Evolutionary conservation across 2,888 invertebrate species (phyloP).

Genomic region (Lydus trimaculatus): DNA sequence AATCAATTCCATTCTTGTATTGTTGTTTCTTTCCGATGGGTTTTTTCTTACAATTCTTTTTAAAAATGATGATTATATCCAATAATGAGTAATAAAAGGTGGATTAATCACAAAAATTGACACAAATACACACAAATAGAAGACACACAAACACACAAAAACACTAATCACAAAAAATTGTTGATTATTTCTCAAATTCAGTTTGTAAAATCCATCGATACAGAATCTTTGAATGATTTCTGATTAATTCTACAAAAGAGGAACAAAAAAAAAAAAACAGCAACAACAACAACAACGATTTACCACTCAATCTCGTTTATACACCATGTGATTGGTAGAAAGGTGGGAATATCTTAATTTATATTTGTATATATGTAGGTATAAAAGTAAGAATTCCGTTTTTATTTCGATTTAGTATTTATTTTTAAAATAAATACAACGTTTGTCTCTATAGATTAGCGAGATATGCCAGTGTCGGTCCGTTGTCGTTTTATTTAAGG

Average conservation of each 20-base stretch:
- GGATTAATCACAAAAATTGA: background rate
- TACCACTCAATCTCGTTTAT: conserved; percentile 25
- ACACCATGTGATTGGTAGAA: conserved; percentile 47
- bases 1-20: background rate
- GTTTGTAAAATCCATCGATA: background rate
- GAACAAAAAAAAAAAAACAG: background rate
- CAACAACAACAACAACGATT: too few relatives aligned
- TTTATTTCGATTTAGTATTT: background rate
- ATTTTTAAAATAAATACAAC: background rate
- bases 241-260: background rate
- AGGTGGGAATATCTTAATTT: conserved; percentile 39
- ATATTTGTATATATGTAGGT: background rate
- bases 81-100: background rate
- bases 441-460: background rate
- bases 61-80: background rate
- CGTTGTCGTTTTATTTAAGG: conserved; percentile 3
- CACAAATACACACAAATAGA: background rate
- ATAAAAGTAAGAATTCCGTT: background rate
- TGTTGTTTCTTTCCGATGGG: background rate
- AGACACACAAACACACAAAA: background rate
- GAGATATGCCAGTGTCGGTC: conserved; percentile 3
- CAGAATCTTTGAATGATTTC: background rate
- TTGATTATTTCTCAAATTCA: background rate
- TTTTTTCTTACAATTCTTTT: background rate
- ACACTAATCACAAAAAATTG: background rate